Evolutionary conservation across 2,888 invertebrate species (phyloP), one percentile per base, ranked within the genome.

Genomic region (Operophtera brumata): DNA sequence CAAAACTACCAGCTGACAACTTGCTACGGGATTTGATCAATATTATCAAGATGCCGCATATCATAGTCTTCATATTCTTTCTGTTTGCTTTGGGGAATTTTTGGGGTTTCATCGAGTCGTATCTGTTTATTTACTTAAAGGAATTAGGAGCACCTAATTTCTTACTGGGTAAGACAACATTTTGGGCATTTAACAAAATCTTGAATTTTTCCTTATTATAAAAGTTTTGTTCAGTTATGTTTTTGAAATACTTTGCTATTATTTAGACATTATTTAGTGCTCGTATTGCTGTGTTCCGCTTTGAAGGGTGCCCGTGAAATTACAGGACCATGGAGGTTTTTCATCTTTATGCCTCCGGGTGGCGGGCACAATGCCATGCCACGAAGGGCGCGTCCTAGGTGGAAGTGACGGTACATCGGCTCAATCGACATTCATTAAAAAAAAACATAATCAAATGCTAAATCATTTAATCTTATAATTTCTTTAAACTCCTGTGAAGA

Each of bases 91-190:
- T 97, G 67, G 97, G 97, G 55, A 95, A 96, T 72, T 93, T 96
- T 77, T 96, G 96, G 94, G 97, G 97, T 28, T 96, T 96, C 80
- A 95, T 97, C 51, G 97, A 97, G 80, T 96, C 95, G 47, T 97
- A 96, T 78, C 86, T 97, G 30, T 97, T 96, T 80, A 92, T 96
- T 73, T 97, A 96, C 80, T 90, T 97, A 61, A 94, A 94, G 81
- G 96, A 96, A 80, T 89, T 96, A 60, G 94, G 96, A 12, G 96
- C 96, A 45, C 95, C 96, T 0, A 96, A 95, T 80, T 95, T 95
- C 78, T 86, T 96, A 57, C 84, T 96, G 46, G 96, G 96, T 94
- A 83, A 89, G n/a, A n/a, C n/a, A n/a, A n/a, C n/a, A n/a, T n/a
- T n/a, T n/a, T n/a, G n/a, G n/a, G 91, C 67, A 30, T 49, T 43